phyloP scores from a whole-genome alignment of 2,888 invertebrate genomes.

The Eristalinus aeneus region DNA sequence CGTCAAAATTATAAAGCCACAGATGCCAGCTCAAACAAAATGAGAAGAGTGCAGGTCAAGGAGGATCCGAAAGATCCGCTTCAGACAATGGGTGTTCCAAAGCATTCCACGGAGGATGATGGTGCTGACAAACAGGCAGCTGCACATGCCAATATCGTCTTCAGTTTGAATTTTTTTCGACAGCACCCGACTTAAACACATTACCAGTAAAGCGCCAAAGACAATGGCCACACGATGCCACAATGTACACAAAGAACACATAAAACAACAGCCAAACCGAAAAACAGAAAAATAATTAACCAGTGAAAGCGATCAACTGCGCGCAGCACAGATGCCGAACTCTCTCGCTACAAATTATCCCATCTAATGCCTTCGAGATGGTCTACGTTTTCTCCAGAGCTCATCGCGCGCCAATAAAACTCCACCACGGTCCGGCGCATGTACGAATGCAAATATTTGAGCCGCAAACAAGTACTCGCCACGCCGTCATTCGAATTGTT shows the following conservation, averaged over 20 bases:
- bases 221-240: slow-evolving; percentile 12
- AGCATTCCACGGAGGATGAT: not conserved
- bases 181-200: slow-evolving; percentile 1
- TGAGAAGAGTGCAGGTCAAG: not conserved
- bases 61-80: not conserved
- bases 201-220: slow-evolving; percentile 16
- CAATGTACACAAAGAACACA: not conserved
- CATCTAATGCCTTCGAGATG: slow-evolving; percentile 38
- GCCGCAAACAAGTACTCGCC: slow-evolving; percentile 14
- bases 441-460: slow-evolving; percentile 37
- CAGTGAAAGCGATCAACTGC: slow-evolving; percentile 38
- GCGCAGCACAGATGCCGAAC: slow-evolving; percentile 19
- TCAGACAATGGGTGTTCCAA: not conserved
- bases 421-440: slow-evolving; percentile 6
- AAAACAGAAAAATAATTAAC: not conserved
- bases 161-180: not conserved
- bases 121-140: too few species aligned
- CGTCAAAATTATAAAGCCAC: too few species aligned
- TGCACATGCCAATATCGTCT: too few species aligned
- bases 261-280: not conserved
- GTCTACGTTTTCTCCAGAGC: not conserved
- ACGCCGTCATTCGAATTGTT: slow-evolving; percentile 17
- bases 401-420: not conserved
- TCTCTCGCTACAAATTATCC: slow-evolving; percentile 50
- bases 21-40: not conserved